Evolutionary conservation across 2,797 vertebrate species (phyloP).

Genomic region (Anomalospiza imberbis): DNA sequence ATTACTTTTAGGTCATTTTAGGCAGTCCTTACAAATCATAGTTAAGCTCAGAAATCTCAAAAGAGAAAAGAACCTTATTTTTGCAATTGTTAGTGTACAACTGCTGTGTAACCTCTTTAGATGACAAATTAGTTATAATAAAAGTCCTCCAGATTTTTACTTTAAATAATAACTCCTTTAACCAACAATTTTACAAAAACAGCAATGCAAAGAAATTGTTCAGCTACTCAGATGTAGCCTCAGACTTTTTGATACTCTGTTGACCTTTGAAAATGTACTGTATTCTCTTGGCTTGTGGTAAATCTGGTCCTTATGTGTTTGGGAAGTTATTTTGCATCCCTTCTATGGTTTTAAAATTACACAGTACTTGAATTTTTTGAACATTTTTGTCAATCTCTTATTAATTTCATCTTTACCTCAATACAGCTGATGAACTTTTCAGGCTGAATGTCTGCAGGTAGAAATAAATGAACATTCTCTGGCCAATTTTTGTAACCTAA

Average conservation of each 20-base stretch:
- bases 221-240: neutral
- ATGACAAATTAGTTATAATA: neutral
- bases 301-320: neutral
- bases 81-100: neutral
- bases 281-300: neutral
- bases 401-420: neutral
- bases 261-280: neutral
- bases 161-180: neutral
- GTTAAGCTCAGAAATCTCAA: neutral
- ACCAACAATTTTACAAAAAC: neutral
- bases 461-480: neutral
- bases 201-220: neutral
- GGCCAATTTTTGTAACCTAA: neutral
- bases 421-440: neutral
- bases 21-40: neutral
- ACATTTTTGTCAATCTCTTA: neutral
- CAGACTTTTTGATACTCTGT: neutral
- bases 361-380: neutral
- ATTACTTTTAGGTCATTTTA: neutral
- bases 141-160: neutral
- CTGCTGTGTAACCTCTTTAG: neutral
- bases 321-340: neutral
- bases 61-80: neutral
- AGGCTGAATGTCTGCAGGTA: neutral
- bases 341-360: neutral